Percentiles rank a stretch among this genome's conserved stretches.
These are phyloP conservation scores for Hermodice carunculata DNA, from an alignment of 2,888 invertebrate species.

Conservation along the genomic window DNA sequence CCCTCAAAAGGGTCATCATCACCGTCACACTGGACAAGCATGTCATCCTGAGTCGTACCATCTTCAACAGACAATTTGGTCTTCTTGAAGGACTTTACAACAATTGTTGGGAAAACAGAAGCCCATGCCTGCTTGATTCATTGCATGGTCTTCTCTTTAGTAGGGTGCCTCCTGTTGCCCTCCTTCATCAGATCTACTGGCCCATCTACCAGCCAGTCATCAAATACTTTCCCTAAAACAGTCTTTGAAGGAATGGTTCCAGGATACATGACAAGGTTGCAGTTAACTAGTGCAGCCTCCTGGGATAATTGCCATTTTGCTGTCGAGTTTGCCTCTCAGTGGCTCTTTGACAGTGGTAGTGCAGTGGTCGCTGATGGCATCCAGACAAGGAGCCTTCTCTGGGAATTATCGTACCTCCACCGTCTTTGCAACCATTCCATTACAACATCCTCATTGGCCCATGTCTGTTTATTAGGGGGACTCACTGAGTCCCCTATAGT, in stretches of 20 bases:
- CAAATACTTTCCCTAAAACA: neutral
- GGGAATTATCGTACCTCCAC: neutral
- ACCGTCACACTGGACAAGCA: neutral
- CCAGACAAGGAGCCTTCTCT: neutral
- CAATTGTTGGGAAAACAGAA: neutral
- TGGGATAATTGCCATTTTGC: neutral
- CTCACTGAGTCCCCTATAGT: no score
- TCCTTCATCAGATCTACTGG: neutral
- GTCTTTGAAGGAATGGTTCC: neutral
- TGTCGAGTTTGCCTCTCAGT: neutral
- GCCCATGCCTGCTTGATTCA: neutral
- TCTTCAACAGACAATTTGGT: neutral
- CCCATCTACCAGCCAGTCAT: neutral
- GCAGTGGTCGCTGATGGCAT: neutral
- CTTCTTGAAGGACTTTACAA: neutral
- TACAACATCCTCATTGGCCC: neutral
- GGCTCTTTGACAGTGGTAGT: neutral
- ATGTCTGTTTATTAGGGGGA: no score
- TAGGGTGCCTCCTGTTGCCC: neutral
- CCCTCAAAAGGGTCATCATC: neutral
- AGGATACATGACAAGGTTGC: neutral
- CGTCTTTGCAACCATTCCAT: neutral
- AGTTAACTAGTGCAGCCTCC: neutral
- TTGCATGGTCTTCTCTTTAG: neutral
- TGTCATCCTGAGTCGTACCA: neutral